Base-by-base conservation (phyloP, 2,113 vertebrate genomes). In the Anser brachyrhynchus region DNA sequence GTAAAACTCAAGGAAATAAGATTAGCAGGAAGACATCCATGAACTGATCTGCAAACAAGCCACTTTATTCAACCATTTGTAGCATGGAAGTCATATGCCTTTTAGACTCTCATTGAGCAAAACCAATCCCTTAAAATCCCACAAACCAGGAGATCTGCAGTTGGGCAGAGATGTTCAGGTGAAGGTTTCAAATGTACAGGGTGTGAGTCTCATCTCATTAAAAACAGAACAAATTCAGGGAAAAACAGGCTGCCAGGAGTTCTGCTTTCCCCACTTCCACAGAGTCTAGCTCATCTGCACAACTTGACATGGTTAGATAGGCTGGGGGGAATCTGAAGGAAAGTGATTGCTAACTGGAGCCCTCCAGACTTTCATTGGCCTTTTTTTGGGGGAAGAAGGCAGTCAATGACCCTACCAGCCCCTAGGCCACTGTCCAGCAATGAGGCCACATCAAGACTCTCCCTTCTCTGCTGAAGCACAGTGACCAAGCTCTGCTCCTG, bases 111-210 rank as follows among this genome's bases (percentile, higher is more conserved):
- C 22, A 35, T 33, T 6, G 29, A 66, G 16, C 3, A 52, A 90
- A 6, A 3, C 49, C 37, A 37, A 37, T 37, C 37, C 37, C 9
- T 37, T 37, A 37, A 37, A 37, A 37, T 37, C 37, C 37, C 37
- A 37, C 37, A 37, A 37, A 37, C 37, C 37, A 37, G 37, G 37
- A 37, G 7, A 54, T 41, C 15, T 58, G n/a, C 31, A 29, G 41
- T 0, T 66, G 28, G 12, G 7, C 19, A 83, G 22, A 4, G 3
- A 13, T 11, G 18, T 44, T 70, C 31, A 62, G 23, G 49, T 49
- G 66, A 29, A 54, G 15, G 4, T 46, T 11, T 46, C 58, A 61
- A 13, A 33, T 4, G 3, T 4, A 26, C 3, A 7, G 4, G 0
- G 0, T 29, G 7, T 70, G 9, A 77, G 13, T 20, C 11, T 79